Evolutionary conservation across 2,113 vertebrate genomes (phyloP), one percentile per base, ranked within the genome.

Genomic region (Microcebus tavaratra): DNA sequence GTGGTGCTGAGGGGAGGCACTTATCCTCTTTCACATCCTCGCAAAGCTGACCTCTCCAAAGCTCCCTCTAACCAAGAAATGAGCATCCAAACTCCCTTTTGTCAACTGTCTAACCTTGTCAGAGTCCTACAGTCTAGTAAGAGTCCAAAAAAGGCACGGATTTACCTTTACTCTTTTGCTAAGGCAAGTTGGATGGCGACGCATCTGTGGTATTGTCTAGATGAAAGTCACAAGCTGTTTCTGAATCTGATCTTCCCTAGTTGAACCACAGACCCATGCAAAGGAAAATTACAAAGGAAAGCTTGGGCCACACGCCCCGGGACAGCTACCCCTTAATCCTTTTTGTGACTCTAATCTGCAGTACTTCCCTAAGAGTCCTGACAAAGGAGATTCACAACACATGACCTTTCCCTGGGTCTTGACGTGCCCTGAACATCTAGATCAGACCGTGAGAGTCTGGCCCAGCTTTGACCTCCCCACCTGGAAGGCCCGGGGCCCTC

Each of bases 401-500:
- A 18, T 11, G 9, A 39, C 31, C 63, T 34, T 53, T 79, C 80
- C 84, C 83, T 59, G 61, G 50, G 45, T 48, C 61, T 65, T 67
- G 7, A 45, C 0, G 27, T 55, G 59, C 48, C 53, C 83, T 81
- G 61, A 75, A 39, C 80, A 36, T 53, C 73, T 29, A 36, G 55
- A 15, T 73, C 36, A 83, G 90, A 76, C 15, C 13, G 6, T 13
- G 70, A 84, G 72, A 20, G 3, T 88, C 48, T 34, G 13, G 80
- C 91, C 96, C 96, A 53, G 88, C 7, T 45, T 23, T 88, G 72
- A 85, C 94, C 94, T 89, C 91, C 86, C 78, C 94, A 81, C 86
- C 92, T 92, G 57, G 42, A 94, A 86, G 75, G 59, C 78, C 9
- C 0, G 25, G 65, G 96, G 96, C 98, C 97, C 97, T 96, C 95